A percentile compares a stretch with the other conserved stretches of the same genome.
phyloP scores from a whole-genome alignment of 2,888 invertebrate species.

The Epsilonema sp. region DNA sequence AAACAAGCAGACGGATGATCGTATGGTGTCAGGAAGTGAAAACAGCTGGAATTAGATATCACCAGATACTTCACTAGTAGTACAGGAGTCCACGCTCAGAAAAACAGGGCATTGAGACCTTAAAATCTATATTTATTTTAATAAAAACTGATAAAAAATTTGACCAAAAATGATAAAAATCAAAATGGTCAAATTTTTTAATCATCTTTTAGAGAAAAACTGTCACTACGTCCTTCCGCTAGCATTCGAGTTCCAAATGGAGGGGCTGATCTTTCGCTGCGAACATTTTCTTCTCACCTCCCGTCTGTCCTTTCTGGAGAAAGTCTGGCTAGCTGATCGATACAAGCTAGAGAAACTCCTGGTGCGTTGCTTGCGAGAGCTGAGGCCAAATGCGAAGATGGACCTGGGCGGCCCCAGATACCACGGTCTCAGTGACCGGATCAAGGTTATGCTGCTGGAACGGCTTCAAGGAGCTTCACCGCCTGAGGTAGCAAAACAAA shows the following conservation, averaged over 20 bases:
- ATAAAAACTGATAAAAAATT: no score
- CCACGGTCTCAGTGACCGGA: constrained; percentile 24
- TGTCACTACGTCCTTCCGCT: constrained; percentile 24
- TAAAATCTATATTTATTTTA: no score
- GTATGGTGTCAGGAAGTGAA: no score
- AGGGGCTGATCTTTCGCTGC: constrained; percentile 26
- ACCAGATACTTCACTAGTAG: no score
- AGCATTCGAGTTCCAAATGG: constrained; percentile 29
- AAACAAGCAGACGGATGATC: no score
- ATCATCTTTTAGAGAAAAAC: constrained; percentile 16
- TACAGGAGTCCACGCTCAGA: no score
- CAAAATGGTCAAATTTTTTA: no score
- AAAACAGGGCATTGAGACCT: no score
- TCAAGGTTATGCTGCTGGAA: constrained; percentile 26
- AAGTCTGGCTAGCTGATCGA: constrained; percentile 26
- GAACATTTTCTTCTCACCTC: constrained; percentile 25
- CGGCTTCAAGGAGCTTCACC: constrained; percentile 23
- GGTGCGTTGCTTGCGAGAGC: constrained; percentile 23
- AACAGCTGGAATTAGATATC: no score
- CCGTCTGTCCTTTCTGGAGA: constrained; percentile 24
- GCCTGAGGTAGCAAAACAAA: constrained; percentile 16
- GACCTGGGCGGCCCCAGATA: constrained; percentile 25
- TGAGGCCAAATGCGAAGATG: constrained; percentile 20
- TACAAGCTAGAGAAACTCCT: constrained; percentile 25
- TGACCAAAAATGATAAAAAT: no score